Base-by-base conservation (phyloP, 2,113 vertebrate genomes). In the Ginglymostoma cirratum region DNA sequence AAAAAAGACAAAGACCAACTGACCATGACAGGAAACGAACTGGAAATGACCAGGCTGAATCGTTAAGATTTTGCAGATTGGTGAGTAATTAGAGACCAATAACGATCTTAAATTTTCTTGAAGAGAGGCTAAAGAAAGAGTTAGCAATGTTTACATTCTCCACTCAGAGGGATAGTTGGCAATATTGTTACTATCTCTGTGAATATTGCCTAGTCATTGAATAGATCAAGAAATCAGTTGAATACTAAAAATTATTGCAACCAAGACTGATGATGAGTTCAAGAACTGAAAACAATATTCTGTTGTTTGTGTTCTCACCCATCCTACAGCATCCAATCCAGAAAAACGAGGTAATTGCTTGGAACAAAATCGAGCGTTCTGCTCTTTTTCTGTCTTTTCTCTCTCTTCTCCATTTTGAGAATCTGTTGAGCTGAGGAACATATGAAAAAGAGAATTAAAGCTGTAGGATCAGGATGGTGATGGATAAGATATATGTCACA, bases 301-400 rank as follows among this genome's bases (percentile, higher is more conserved):
- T 42, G 27, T 7, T 30, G 52, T 69, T 45, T 38, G 66, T 67
- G 42, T 52, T 19, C 97, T 61, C 96, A 98, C 98, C 98, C 97
- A 98, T 97, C 98, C 97, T 92, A 98, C 96, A 21, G 98, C 98
- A 96, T 98, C 98, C 96, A 98, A 96, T 10, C 97, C 97, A 0
- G 97, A 97, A 97, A 98, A 98, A 67, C 66, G 97, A 0, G 97
- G 97, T 96, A 98, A 96, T 83, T 97, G 96, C 4, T 97, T 5
- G 80, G 96, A 97, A 87, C 95, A 97, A 94, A 96, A 98, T 78
- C 97, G 97, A 96, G 97, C 97, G 0, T 97, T 97, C 66, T 96
- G 95, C 66, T 96, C 97, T 95, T 96, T 96, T 96, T 97, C 97
- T 90, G 96, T 97, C 95, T 96, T 97, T 90, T 97, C 96, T 86